These are phyloP conservation scores for Steinernema feltiae DNA, from an alignment of 1,140 invertebrate genomes.

Conservation along the genomic window DNA sequence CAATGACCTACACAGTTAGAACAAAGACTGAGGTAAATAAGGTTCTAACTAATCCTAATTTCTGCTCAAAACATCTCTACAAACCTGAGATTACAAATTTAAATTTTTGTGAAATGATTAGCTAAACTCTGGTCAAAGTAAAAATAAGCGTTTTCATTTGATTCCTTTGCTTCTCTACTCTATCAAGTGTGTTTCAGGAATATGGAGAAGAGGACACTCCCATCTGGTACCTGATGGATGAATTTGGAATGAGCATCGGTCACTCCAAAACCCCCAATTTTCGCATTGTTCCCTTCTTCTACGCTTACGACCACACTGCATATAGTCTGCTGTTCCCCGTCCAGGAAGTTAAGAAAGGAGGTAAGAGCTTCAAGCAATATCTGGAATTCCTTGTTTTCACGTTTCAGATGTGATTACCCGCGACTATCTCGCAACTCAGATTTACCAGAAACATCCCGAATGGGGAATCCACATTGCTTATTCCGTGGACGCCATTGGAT, in stretches of 20 bases:
- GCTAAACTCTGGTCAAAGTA: neutral
- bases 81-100: no score
- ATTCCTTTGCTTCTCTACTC: no score
- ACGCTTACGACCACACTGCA: constrained; percentile 66
- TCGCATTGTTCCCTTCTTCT: constrained; percentile 72
- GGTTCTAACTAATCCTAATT: neutral
- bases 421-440: neutral
- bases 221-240: constrained; percentile 83
- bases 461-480: neutral
- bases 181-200: no score
- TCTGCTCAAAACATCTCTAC: no score
- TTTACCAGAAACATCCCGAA: neutral
- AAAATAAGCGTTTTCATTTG: neutral
- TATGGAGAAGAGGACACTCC: constrained; percentile 56
- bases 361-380: constrained; percentile 57
- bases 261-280: constrained; percentile 76
- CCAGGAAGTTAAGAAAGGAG: constrained; percentile 62
- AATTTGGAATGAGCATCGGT: constrained; percentile 75
- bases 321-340: constrained; percentile 78
- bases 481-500: neutral
- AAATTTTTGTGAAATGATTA: no score
- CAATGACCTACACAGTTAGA: constrained; percentile 27
- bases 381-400: constrained; percentile 17
- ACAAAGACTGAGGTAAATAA: neutral
- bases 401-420: neutral